Conservation (phyloP, 2,113 vertebrate species). For the Antechinus flavipes region DNA sequence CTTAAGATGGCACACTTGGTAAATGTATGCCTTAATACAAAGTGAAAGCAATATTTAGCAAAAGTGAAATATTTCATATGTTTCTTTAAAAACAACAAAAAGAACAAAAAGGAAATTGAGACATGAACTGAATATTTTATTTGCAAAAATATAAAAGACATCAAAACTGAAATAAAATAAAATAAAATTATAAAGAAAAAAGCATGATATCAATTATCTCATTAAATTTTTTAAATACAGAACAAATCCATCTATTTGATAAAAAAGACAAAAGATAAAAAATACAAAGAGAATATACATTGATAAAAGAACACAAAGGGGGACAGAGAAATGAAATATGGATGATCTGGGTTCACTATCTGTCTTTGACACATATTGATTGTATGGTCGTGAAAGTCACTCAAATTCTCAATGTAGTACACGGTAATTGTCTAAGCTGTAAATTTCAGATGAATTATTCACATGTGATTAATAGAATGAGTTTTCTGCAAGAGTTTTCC, state of each 20-base stretch:
- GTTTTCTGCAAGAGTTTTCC: too few species aligned
- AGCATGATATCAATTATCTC: neutral
- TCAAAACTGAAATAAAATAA: neutral
- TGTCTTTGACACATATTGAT: too few species aligned
- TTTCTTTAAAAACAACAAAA: neutral
- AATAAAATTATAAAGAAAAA: neutral
- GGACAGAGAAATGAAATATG: too few species aligned
- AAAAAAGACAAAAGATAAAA: neutral
- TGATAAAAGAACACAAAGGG: neutral
- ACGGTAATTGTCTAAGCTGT: too few species aligned
- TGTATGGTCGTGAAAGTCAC: too few species aligned
- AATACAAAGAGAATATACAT: too few species aligned
- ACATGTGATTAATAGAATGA: too few species aligned
- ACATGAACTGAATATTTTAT: neutral
- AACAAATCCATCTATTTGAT: neutral
- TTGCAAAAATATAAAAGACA: neutral
- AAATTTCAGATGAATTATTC: too few species aligned
- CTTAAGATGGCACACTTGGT: neutral
- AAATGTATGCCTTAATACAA: neutral
- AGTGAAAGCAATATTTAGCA: neutral
- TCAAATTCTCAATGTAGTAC: too few species aligned
- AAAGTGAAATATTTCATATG: neutral
- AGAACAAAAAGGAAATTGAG: neutral
- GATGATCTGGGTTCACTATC: too few species aligned
- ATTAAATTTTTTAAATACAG: neutral